Base-by-base conservation (phyloP, 2,797 vertebrate species). In the Fundulus diaphanus region DNA sequence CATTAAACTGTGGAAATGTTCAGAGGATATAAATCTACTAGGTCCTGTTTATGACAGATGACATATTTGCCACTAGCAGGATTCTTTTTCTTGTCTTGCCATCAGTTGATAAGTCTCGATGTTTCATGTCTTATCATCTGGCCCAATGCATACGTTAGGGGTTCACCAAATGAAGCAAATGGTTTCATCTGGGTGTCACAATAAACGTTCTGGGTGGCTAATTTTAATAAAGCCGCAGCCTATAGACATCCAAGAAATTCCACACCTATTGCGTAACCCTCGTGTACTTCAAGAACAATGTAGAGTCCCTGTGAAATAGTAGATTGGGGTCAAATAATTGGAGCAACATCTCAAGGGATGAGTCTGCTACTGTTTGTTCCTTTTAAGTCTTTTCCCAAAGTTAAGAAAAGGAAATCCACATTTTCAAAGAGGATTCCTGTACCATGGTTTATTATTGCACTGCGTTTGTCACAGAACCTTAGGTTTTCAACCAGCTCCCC, bases 171-270 rank as follows among this genome's bases (percentile, higher is more conserved):
- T n/a, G n/a, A n/a, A 89, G 89, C 88, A 92, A 89, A 90, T 92
- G 87, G 83, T 89, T 90, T 94, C 89, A 93, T 93, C 89, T 92
- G 88, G 90, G 91, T 94, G 93, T 94, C 93, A 92, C 87, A 93
- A 86, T 87, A 89, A 89, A 90, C 83, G 91, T 94, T 94, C 90
- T 74, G 85, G 90, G 82, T 90, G 92, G 90, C 85, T 92, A 90
- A 79, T 85, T 94, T 90, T 92, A 93, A 93, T 93, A 93, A 89
- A 89, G 88, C 81, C 72, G 89, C 85, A 91, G 86, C 86, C 88
- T 92, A 89, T 91, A 90, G 84, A 88, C 87, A 92, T 90, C 83
- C 89, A 86, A 85, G 87, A 89, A 91, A 90, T 88, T 90, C 83
- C 85, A 84, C 78, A 87, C 76, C 82, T 82, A 85, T 89, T 82